Evolutionary conservation across 2,888 invertebrate genomes (phyloP), one percentile per base, ranked within the genome.

Genomic region (Caenorhabditis wallacei): DNA sequence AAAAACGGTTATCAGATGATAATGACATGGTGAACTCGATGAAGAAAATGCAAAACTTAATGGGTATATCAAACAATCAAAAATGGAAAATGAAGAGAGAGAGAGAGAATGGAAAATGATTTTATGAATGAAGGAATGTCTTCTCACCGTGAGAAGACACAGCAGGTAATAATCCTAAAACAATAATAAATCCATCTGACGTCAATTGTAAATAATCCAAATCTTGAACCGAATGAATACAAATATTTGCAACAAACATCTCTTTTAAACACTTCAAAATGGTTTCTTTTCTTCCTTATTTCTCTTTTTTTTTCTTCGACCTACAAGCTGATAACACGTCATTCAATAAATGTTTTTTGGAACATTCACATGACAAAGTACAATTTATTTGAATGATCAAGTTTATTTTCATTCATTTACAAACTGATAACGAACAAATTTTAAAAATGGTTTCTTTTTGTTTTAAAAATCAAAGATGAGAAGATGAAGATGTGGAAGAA

Each of bases 241-340:
- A 8, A 53, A 22, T 53, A 53, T 35, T 35, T 43, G 59, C 24
- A 16, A 20, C 13, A 16, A 10, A 43, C 16, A 61, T n/a, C 54
- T 35, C 53, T 37, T 68, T 35, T 48, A 48, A 51, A 64, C 51
- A 5, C 20, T 13, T 40, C 35, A 16, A n/a, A 59, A 3, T 18
- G 18, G n/a, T n/a, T 30, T 26, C n/a, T 30, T 26, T 26, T 66
- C 26, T n/a, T 51, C 18, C 51, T 30, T 8, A 30, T n/a, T 53
- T 22, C n/a, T n/a, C n/a, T n/a, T 20, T 43, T 48, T 4, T 13
- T 30, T 57, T 57, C 30, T 40, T 37, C 24, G 22, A 53, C 37
- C 53, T 68, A 35, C 61, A 22, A 68, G 40, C 56, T 69, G 56
- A 56, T 56, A 56, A 56, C 8, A 69, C 43, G 56, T 43, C 69